Conservation (phyloP, 2,888 invertebrate genomes). For the Stenchaetothrips biformis region DNA sequence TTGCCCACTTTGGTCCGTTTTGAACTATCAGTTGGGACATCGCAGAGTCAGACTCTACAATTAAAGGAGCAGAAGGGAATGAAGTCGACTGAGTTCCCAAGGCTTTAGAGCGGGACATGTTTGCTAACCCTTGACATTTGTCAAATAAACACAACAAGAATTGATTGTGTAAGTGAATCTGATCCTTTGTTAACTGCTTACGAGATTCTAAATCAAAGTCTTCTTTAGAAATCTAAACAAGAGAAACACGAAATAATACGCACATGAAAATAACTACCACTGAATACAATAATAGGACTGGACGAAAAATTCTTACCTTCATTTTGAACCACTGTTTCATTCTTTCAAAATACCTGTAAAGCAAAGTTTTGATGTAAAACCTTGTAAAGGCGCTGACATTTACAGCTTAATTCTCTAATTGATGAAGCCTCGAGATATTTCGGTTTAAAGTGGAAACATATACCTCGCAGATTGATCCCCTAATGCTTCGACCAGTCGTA, state of each 20-base stretch:
- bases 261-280: neutral
- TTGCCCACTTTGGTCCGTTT: constrained; percentile 36
- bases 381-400: neutral
- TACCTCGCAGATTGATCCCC: neutral
- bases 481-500: neutral
- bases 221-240: constrained; percentile 63
- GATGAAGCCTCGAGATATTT: too few species aligned
- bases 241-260: constrained; percentile 16
- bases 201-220: constrained; percentile 78
- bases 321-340: constrained; percentile 69
- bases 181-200: constrained; percentile 63
- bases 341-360: constrained; percentile 57
- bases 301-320: constrained; percentile 45
- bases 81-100: constrained; percentile 45
- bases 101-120: constrained; percentile 39
- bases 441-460: too few species aligned
- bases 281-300: neutral
- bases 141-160: constrained; percentile 74
- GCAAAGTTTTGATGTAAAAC: neutral
- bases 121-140: constrained; percentile 56
- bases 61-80: neutral
- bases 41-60: neutral
- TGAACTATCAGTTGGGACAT: neutral
- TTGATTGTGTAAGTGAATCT: constrained; percentile 78
- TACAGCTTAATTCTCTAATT: too few species aligned